Evolutionary conservation across 2,797 vertebrate species (phyloP).

Genomic region (Brachyrhaphis roseni): DNA sequence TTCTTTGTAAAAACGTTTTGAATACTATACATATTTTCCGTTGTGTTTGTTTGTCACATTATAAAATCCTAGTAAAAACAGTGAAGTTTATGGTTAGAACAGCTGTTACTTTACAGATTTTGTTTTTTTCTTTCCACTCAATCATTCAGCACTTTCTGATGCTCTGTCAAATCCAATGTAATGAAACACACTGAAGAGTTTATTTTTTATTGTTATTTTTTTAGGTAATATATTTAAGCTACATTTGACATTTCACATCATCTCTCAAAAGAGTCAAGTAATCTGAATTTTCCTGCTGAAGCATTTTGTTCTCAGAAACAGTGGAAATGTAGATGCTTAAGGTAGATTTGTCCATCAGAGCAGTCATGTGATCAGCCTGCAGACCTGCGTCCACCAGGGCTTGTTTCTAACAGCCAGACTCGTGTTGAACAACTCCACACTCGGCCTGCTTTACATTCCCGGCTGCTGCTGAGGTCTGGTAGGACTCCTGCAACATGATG

Average conservation of each 20-base stretch:
- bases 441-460: slow-evolving; percentile 53
- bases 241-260: background rate
- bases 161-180: too few relatives aligned
- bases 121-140: too few relatives aligned
- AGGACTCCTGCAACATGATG: slow-evolving; percentile 41
- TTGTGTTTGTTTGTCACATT: too few relatives aligned
- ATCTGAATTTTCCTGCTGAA: background rate
- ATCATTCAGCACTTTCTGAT: too few relatives aligned
- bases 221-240: slow-evolving; percentile 6
- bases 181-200: too few relatives aligned
- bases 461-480: slow-evolving; percentile 24
- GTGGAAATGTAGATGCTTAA: slow-evolving; percentile 5
- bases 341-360: background rate
- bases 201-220: background rate
- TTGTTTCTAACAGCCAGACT: slow-evolving; percentile 31
- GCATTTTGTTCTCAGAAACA: slow-evolving; percentile 7
- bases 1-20: too few relatives aligned
- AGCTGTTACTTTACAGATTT: too few relatives aligned
- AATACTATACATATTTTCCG: too few relatives aligned
- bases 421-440: slow-evolving; percentile 22
- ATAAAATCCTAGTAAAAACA: too few relatives aligned
- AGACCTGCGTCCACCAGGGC: slow-evolving; percentile 32
- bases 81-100: too few relatives aligned
- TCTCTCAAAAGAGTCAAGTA: background rate
- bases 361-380: slow-evolving; percentile 24